phyloP scores from a whole-genome alignment of 2,797 vertebrate genomes.

The Platalea minor region DNA sequence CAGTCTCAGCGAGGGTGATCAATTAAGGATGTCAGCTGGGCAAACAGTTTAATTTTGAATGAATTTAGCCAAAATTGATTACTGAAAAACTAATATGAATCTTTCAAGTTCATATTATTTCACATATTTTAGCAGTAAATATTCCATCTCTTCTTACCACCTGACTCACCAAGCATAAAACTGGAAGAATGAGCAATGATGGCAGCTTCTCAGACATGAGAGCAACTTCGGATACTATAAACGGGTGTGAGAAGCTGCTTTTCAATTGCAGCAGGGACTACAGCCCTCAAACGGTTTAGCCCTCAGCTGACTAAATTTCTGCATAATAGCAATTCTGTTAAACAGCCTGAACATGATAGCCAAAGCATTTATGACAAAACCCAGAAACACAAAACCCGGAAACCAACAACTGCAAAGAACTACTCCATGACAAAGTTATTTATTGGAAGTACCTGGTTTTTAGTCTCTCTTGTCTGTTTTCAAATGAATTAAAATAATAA shows the following conservation, averaged over 20 bases:
- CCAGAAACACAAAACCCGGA: not conserved
- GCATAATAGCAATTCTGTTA: not conserved
- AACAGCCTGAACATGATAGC: not conserved
- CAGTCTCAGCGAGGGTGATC: not conserved
- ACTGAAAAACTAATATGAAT: not conserved
- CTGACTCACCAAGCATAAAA: not conserved
- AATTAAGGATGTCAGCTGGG: constrained; percentile 14
- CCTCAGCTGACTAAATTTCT: not conserved
- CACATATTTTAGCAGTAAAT: not conserved
- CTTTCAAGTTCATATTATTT: constrained; percentile 3
- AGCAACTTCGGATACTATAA: not conserved
- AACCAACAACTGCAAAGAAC: not conserved
- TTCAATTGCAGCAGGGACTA: not conserved
- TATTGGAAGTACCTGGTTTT: not conserved
- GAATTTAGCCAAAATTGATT: constrained; percentile 2
- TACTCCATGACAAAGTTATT: not conserved
- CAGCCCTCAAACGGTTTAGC: not conserved
- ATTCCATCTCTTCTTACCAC: not conserved
- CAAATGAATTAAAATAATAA: constrained; percentile 11
- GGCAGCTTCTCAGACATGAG: not conserved
- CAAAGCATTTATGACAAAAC: not conserved
- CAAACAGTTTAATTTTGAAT: constrained; percentile 35
- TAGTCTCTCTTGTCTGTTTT: not conserved
- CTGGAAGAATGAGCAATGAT: not conserved
- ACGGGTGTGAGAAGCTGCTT: not conserved